Conservation (phyloP, 92 coral and sea anemone genomes). For the Anthopleura xanthogrammica region DNA sequence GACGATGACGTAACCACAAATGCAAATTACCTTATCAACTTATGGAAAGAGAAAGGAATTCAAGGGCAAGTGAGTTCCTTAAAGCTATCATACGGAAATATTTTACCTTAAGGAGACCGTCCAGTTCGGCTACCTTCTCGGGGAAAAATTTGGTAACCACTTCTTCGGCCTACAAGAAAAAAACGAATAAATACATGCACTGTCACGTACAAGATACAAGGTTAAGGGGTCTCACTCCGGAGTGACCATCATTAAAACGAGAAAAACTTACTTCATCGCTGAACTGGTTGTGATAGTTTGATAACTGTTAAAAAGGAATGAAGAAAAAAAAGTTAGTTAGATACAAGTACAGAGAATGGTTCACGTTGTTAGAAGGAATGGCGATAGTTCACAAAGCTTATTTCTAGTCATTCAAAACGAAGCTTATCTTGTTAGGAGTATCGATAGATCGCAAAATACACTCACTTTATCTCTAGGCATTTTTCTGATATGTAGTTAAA, state of each 20-base stretch:
- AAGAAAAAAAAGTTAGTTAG: background rate
- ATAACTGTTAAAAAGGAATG: slow-evolving; percentile 43
- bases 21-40: background rate
- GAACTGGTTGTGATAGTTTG: slow-evolving; percentile 74
- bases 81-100: background rate
- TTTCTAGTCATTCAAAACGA: background rate
- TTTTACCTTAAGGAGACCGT: slow-evolving; percentile 78
- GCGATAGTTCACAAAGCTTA: background rate
- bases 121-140: slow-evolving; percentile 78
- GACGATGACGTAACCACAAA: too few species aligned
- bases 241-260: background rate
- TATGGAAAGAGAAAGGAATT: background rate
- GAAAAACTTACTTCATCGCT: slow-evolving; percentile 71
- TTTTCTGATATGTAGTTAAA: slow-evolving; percentile 5
- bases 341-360: background rate
- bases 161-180: slow-evolving; percentile 73
- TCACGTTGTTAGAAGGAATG: slow-evolving; percentile 2
- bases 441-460: background rate
- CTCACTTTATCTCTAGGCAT: slow-evolving; percentile 37
- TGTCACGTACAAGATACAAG: background rate
- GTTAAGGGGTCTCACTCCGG: background rate
- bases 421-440: background rate
- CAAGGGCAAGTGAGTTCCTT: background rate
- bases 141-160: slow-evolving; percentile 90
- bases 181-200: background rate